These are phyloP conservation scores for Trissonchulus latispiculum DNA, from an alignment of 2,888 invertebrate genomes.

Conservation along the genomic window DNA sequence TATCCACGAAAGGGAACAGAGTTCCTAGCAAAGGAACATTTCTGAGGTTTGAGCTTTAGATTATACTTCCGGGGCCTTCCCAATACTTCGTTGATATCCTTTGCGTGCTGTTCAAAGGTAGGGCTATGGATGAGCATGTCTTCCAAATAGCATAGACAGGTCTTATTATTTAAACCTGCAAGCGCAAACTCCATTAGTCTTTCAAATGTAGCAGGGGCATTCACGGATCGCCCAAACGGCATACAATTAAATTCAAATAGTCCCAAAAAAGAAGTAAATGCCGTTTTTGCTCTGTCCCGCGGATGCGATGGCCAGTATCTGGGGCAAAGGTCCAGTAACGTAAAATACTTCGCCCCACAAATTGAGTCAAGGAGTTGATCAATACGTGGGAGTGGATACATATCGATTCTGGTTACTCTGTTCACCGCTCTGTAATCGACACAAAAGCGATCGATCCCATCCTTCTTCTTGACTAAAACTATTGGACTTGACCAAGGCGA, in stretches of 20 bases:
- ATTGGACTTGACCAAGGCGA: not conserved
- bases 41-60: not conserved
- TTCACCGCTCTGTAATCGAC: constrained; percentile 1
- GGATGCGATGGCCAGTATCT: constrained; percentile 18
- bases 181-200: constrained; percentile 9
- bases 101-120: not conserved
- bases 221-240: constrained; percentile 26
- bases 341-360: not conserved
- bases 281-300: constrained; percentile 20
- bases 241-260: constrained; percentile 26
- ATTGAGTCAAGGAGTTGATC: not conserved
- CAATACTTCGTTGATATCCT: not conserved
- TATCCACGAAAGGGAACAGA: not conserved
- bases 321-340: constrained; percentile 15
- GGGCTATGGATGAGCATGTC: not conserved
- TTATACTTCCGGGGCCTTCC: not conserved
- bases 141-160: not conserved
- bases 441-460: not conserved
- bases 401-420: not conserved
- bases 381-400: not conserved
- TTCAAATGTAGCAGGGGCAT: constrained; percentile 27
- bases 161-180: not conserved
- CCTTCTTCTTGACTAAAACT: not conserved
- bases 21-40: not conserved
- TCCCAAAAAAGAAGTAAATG: constrained; percentile 24